Base-by-base conservation (phyloP, 2,113 vertebrate genomes). In the Mesocricetus auratus region DNA sequence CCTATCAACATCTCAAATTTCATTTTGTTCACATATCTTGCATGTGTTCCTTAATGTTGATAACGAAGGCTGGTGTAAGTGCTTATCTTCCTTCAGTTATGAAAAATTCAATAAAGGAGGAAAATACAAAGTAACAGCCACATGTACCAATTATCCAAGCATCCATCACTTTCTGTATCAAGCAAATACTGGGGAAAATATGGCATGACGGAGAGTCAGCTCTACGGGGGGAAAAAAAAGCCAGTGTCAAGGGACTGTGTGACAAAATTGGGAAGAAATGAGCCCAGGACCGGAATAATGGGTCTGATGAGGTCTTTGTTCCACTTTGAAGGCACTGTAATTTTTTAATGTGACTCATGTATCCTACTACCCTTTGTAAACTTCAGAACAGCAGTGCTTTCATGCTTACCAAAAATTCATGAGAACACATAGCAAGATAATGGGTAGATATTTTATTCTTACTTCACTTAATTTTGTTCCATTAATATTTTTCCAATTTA, bases 51-150 rank as follows among this genome's bases (percentile, higher is more conserved):
- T 98, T 98, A 96, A 98, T 98, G 98, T 96, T 98, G 98, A 98
- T 98, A 98, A 97, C 96, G 95, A 97, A 89, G 94, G 87, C 96
- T 98, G 6, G 0, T 97, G 88, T 93, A 96, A 98, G 92, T 91
- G 96, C 97, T 99, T 98, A 98, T 99, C 98, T 98, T 88, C 92
- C 96, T 97, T 98, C 97, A 91, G 98, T 97, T 98, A 95, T 82
- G 92, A 98, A 98, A 98, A 98, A 71, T 97, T 88, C 97, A 98
- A 98, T 98, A 98, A 98, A 97, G 97, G 97, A 96, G 82, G 89
- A 97, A 98, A 98, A 98, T 88, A 94, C 93, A 97, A 98, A 98
- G 97, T 98, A 98, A 98, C 96, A 98, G 95, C 94, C 96, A 85
- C 86, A 79, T 92, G 82, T 60, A 83, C 91, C 97, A 87, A 92